These are phyloP conservation scores for Somateria mollissima DNA, from an alignment of 2,797 vertebrate species.

Conservation along the genomic window DNA sequence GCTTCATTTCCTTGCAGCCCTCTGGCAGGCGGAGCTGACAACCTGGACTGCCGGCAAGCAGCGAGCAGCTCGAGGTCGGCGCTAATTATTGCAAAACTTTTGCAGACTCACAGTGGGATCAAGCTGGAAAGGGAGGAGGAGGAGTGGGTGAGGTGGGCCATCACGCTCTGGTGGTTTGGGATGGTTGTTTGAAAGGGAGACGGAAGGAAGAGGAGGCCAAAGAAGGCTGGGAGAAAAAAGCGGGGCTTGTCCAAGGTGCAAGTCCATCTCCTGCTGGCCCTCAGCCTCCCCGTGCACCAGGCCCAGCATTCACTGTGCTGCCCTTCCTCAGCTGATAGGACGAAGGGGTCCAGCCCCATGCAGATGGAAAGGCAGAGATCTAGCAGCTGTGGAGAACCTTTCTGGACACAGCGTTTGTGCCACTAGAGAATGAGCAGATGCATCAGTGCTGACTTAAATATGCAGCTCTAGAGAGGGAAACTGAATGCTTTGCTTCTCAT, in stretches of 20 bases:
- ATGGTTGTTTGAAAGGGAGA: neutral
- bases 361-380: neutral
- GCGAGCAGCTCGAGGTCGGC: conserved; percentile 51
- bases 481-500: conserved; percentile 35
- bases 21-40: conserved; percentile 70
- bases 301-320: rapidly evolving
- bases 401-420: conserved; percentile 22
- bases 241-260: neutral
- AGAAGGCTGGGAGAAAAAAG: neutral
- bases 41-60: conserved; percentile 41
- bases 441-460: conserved; percentile 52
- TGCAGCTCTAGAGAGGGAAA: conserved; percentile 46
- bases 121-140: neutral
- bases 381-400: neutral
- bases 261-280: neutral
- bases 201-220: neutral
- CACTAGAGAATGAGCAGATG: conserved; percentile 24
- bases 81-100: conserved; percentile 73
- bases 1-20: conserved; percentile 62
- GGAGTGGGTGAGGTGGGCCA: neutral
- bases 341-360: neutral
- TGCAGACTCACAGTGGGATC: conserved; percentile 21
- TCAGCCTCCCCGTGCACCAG: no score
- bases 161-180: neutral
- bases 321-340: neutral